Percentiles rank a stretch among this genome's conserved stretches.
phyloP scores from a whole-genome alignment of 2,797 vertebrate species.

The Poeciliopsis infans region DNA sequence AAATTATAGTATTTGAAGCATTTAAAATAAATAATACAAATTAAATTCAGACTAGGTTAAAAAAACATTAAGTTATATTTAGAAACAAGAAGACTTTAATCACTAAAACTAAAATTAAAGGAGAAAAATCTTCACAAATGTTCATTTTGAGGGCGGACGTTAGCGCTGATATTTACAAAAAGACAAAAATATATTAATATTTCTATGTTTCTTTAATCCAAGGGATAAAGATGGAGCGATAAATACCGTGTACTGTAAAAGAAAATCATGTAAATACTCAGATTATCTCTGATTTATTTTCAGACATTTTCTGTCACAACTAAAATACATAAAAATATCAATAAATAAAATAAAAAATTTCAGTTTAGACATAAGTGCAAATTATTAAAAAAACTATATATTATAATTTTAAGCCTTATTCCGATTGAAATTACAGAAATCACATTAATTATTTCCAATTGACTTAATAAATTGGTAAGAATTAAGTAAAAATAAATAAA shows the following conservation, averaged over 20 bases:
- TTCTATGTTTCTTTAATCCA: background rate
- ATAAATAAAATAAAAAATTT: background rate
- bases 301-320: background rate
- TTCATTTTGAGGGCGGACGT: background rate
- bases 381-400: background rate
- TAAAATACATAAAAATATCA: background rate
- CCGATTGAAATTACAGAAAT: background rate
- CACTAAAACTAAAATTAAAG: background rate
- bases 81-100: background rate
- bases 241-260: background rate
- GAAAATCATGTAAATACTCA: too few relatives aligned
- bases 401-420: background rate
- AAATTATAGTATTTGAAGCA: too few relatives aligned
- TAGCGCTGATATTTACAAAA: background rate
- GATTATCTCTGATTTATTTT: background rate
- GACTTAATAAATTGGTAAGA: background rate
- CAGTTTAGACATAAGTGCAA: background rate
- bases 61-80: background rate
- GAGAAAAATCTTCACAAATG: background rate
- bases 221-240: background rate
- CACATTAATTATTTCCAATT: background rate
- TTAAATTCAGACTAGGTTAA: background rate
- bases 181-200: background rate
- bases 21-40: background rate
- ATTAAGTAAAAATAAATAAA: background rate